These are phyloP conservation scores for Rhinogobio ventralis DNA, from an alignment of 2,797 vertebrate species.

Conservation along the genomic window DNA sequence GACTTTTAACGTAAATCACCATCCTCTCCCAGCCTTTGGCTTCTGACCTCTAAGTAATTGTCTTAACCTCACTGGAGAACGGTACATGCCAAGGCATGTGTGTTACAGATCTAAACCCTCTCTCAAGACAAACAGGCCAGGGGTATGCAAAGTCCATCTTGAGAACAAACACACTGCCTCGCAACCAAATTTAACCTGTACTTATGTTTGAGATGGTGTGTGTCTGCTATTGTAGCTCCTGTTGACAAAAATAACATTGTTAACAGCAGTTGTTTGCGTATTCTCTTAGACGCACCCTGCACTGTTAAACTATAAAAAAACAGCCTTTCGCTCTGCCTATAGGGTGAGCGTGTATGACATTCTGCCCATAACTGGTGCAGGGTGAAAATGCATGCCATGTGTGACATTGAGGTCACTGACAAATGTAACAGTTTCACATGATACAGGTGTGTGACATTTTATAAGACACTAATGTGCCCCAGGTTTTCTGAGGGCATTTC, in stretches of 20 bases:
- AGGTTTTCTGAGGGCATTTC: neutral
- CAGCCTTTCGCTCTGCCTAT: neutral
- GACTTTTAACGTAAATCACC: constrained; percentile 35
- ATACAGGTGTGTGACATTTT: constrained; percentile 42
- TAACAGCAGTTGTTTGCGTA: neutral
- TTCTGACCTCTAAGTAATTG: constrained; percentile 46
- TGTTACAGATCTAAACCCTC: constrained; percentile 45
- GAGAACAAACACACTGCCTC: constrained; percentile 4
- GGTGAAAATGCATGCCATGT: constrained; percentile 25
- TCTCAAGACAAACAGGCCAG: neutral
- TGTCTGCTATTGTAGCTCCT: neutral
- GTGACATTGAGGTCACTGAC: constrained; percentile 33
- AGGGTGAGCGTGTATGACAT: constrained; percentile 1
- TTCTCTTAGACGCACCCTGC: neutral
- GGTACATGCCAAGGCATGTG: constrained; percentile 24
- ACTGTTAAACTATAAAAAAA: neutral
- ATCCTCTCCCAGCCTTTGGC: constrained; percentile 27
- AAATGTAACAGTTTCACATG: constrained; percentile 16
- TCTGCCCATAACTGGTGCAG: constrained; percentile 2
- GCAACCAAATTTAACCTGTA: neutral
- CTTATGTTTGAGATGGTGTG: constrained; percentile 4
- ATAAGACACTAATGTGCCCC: neutral
- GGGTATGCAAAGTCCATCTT: neutral
- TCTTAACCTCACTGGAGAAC: constrained; percentile 28
- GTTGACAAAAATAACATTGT: neutral